A percentile compares a stretch with the other conserved stretches of the same genome.
These are phyloP conservation scores for Drosophila bocki DNA, from an alignment of 1,140 invertebrate species.

Conservation along the genomic window DNA sequence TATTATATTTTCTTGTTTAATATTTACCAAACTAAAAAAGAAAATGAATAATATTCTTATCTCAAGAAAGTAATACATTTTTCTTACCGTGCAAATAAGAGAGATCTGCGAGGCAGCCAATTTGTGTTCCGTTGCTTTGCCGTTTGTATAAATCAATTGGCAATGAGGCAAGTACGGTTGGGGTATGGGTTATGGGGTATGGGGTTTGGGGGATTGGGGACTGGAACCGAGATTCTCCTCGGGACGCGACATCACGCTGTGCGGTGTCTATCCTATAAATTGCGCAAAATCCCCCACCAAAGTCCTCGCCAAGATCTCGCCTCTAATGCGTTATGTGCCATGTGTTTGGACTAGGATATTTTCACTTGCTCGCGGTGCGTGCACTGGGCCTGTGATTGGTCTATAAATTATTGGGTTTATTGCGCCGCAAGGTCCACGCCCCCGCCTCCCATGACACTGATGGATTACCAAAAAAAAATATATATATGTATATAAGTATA, in stretches of 20 bases:
- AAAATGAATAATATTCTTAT: not conserved
- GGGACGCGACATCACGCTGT: conserved; percentile 71
- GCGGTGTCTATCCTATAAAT: conserved; percentile 82
- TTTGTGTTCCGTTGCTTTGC: conserved; percentile 83
- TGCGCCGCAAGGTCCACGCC: conserved; percentile 49
- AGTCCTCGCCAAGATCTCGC: conserved; percentile 9
- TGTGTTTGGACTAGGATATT: conserved; percentile 82
- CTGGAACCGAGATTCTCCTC: conserved; percentile 30
- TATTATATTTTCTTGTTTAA: not conserved
- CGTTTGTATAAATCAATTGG: conserved; percentile 84
- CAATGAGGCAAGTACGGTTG: conserved; percentile 38
- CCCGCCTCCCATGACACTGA: conserved; percentile 73
- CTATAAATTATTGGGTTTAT: conserved; percentile 79
- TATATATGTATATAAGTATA: not conserved
- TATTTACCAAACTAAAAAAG: not conserved
- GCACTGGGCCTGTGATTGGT: conserved; percentile 71
- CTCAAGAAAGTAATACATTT: not conserved
- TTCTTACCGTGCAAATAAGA: conserved; percentile 11
- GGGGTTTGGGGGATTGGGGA: not conserved
- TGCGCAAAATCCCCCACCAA: conserved; percentile 41
- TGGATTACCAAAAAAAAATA: conserved; percentile 57
- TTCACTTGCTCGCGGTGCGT: conserved; percentile 79
- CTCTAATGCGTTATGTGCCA: conserved; percentile 74
- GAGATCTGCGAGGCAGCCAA: conserved; percentile 70
- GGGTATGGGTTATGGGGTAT: conserved; percentile 1